Base-by-base conservation (phyloP, 1,140 invertebrate genomes). In the Saccostrea echinata region DNA sequence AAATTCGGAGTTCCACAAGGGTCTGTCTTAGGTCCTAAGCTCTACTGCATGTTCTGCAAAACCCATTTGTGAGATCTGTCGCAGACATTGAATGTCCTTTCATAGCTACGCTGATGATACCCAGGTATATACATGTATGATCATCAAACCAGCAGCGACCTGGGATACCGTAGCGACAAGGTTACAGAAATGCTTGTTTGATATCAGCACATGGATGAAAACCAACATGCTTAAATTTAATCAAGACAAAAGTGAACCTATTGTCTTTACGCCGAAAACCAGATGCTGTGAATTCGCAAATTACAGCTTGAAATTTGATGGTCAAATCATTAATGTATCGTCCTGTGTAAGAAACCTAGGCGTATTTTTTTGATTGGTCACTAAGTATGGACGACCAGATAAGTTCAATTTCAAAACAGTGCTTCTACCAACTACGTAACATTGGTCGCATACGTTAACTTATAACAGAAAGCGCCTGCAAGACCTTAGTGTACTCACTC, bases 1-100 rank as follows among this genome's bases (percentile, higher is more conserved):
- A 33, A 27, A 16, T 81, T 12, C 35, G 85, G 85, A 55, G 85
- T 86, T 24, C 85, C 84, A 3, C 84, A 86, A 33, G 84, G 61
- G 9, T 76, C 61, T 13, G 33, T 86, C 9, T 57, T 86, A 35
- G 52, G 52, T 55, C 85, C 85, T 3, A 86, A 81, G 43, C 52
- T 86, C 12, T 85, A 51, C 21, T 85, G 84, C 53, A 57, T 84
- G 53, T 84, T 84, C 12, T 55, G n/a, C 83, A 18, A 53, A 57
- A 30, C 52, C 83, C 21, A 80, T 86, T 24, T 33, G 84, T 13
- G 27, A 24, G 16, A 52, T 86, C 68, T 86, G 84, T 55, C 35
- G 68, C 30, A n/a, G 51, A 16, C 84, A 86, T 43, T 3, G 35
- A 24, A 71, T 86, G 68, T 30, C 43, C 21, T 86, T 21, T n/a